These are phyloP conservation scores for Crax fasciolata DNA, from an alignment of 2,797 vertebrate species.

Conservation along the genomic window DNA sequence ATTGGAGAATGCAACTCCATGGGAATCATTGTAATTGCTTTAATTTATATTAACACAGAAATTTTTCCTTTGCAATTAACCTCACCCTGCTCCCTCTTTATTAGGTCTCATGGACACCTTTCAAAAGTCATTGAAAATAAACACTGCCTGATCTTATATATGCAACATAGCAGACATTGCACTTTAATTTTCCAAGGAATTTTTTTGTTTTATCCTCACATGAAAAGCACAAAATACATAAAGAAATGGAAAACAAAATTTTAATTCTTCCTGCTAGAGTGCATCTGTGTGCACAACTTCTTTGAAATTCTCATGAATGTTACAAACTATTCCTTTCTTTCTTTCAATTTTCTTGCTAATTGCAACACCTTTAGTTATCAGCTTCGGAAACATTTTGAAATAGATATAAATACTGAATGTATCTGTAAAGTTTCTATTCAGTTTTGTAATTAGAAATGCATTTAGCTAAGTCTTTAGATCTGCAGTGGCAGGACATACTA, in stretches of 20 bases:
- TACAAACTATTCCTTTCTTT: slow-evolving; percentile 17
- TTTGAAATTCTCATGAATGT: slow-evolving; percentile 2
- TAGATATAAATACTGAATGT: not conserved
- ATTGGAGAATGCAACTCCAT: not conserved
- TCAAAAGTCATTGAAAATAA: not conserved
- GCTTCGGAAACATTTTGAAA: slow-evolving; percentile 10
- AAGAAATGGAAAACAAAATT: slow-evolving; percentile 33
- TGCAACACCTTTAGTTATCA: not conserved
- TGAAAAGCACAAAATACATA: not conserved
- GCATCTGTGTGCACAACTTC: not conserved
- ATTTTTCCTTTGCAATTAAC: not conserved
- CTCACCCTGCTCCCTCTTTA: not conserved
- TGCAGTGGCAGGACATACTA: not conserved
- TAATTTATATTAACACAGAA: not conserved
- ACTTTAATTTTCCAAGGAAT: not conserved
- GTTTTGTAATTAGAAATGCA: not conserved
- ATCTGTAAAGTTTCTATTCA: not conserved
- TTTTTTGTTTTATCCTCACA: not conserved
- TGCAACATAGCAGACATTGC: not conserved
- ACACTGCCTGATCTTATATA: not conserved
- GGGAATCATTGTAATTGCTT: not conserved
- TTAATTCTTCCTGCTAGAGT: not conserved
- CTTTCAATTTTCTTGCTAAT: slow-evolving; percentile 7
- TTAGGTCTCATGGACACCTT: not conserved
- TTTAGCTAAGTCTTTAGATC: not conserved